Conservation (phyloP, 2,113 vertebrate genomes). For the Ivindomyrus marchei region DNA sequence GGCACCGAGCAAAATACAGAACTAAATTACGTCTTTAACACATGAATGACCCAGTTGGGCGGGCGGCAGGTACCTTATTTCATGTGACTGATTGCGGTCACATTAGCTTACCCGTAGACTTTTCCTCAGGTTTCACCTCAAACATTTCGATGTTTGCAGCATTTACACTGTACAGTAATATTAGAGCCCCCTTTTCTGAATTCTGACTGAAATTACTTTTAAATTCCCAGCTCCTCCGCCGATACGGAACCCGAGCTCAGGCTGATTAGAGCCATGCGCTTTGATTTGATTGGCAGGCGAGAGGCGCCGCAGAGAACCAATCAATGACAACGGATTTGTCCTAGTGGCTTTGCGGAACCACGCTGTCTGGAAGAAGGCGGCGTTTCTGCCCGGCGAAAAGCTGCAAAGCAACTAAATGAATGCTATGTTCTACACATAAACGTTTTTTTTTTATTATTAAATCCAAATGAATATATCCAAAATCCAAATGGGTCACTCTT, state of each 20-base stretch:
- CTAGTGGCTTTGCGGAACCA: background rate
- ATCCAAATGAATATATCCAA: background rate
- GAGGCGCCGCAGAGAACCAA: background rate
- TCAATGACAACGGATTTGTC: background rate
- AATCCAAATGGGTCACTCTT: no score
- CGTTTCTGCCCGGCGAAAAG: background rate
- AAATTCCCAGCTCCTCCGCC: background rate
- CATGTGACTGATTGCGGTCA: background rate
- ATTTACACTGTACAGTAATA: background rate
- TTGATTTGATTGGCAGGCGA: background rate
- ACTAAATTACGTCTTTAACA: background rate
- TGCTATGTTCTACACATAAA: background rate
- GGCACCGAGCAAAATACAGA: background rate
- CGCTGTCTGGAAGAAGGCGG: background rate
- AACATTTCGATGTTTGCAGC: background rate
- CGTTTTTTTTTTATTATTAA: no score
- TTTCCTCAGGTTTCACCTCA: background rate
- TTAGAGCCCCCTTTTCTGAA: background rate
- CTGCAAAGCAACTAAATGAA: background rate
- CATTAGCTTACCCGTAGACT: background rate
- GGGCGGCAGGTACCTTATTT: background rate
- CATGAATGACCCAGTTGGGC: background rate
- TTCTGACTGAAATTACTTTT: background rate
- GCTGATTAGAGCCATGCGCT: background rate
- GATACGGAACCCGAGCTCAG: background rate